Evolutionary conservation across 2,888 invertebrate genomes (phyloP), one percentile per base, ranked within the genome.

Genomic region (Allolobophora icterica): DNA sequence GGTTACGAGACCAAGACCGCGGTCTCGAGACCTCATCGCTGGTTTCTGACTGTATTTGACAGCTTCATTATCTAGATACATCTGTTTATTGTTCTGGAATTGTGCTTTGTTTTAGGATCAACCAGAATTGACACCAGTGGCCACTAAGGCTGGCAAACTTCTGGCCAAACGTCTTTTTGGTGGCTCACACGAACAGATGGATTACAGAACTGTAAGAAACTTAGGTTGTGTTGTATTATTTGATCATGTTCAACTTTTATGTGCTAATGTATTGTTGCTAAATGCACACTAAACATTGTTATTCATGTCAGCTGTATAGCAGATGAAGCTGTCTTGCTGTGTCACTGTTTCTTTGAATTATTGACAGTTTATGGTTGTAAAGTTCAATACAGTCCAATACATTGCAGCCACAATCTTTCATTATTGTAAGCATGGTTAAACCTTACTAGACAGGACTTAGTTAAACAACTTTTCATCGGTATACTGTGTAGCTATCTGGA

Each of bases 111-210:
- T 45, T 30, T 84, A 92, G 91, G 95, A 97, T 96, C 96, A 96
- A 94, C 94, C 98, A 0, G 99, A 99, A 96, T 96, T 99, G 90
- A 99, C 99, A 8, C 99, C 99, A 3, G 99, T 99, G 15, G 95
- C 95, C 38, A 95, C 95, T 90, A 94, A 95, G 91, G 98, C 99
- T 89, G 99, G 99, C 83, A 97, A 97, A 92, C 96, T 98, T 93
- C 96, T 99, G 90, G 97, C 98, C 30, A 96, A 97, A 90, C 93
- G 96, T 83, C 93, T 96, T 71, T 96, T 94, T 93, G 94, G 93
- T 19, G 92, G 92, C 21, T 92, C 93, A n/a, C 92, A 91, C 5
- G 92, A 93, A 87, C 93, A 94, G 87, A 95, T 95, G 94, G 94
- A 95, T 90, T 95, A 95, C 92, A 93, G 94, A 21, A 93, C 92